These are phyloP conservation scores for Brenthis hecate DNA, from an alignment of 2,888 invertebrate genomes.

Conservation along the genomic window DNA sequence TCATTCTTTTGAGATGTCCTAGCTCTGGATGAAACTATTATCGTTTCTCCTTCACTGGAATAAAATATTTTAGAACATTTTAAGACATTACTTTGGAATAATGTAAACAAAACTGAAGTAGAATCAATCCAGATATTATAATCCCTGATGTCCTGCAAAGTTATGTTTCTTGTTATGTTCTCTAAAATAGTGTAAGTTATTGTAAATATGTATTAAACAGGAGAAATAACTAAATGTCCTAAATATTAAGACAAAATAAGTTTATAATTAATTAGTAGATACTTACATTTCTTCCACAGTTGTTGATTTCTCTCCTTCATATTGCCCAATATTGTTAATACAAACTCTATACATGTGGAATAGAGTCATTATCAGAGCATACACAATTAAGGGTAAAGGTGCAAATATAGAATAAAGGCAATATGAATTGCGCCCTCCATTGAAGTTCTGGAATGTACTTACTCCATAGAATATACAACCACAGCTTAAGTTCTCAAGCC, in stretches of 20 bases:
- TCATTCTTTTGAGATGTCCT: constrained; percentile 82
- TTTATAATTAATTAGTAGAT: neutral
- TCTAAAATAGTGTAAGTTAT: too few relatives aligned
- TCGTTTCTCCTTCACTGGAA: constrained; percentile 86
- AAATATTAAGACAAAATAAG: too few relatives aligned
- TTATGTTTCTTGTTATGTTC: too few relatives aligned
- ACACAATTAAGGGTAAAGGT: constrained; percentile 83
- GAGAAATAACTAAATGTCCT: too few relatives aligned
- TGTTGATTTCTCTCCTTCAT: constrained; percentile 73
- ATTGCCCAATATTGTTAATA: constrained; percentile 81
- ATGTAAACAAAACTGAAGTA: too few relatives aligned
- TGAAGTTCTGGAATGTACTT: constrained; percentile 83
- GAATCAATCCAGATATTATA: too few relatives aligned
- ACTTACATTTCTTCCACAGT: constrained; percentile 78
- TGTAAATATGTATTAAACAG: too few relatives aligned
- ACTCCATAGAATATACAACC: constrained; percentile 86
- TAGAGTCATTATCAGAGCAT: constrained; percentile 83
- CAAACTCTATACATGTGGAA: constrained; percentile 88
- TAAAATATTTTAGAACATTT: neutral
- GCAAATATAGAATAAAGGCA: constrained; percentile 87
- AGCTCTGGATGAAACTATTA: constrained; percentile 84
- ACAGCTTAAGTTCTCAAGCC: constrained; percentile 83
- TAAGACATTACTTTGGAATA: neutral
- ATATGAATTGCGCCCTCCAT: constrained; percentile 84
- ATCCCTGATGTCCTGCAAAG: too few relatives aligned